phyloP scores from a whole-genome alignment of 2,113 vertebrate genomes.

The Platysternon megacephalum region DNA sequence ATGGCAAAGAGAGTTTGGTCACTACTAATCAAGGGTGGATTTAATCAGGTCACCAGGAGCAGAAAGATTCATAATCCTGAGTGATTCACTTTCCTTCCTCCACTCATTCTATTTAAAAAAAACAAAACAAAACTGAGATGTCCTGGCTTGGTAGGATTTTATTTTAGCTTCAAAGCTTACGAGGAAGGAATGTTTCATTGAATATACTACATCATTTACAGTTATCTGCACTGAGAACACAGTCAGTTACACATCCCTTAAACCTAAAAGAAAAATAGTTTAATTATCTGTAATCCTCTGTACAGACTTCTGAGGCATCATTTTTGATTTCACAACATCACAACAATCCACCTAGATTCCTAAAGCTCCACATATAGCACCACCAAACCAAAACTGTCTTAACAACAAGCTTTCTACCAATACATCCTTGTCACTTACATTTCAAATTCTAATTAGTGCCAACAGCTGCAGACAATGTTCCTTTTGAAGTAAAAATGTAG shows the following conservation, averaged over 20 bases:
- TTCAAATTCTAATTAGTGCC: conserved; percentile 12
- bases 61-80: background rate
- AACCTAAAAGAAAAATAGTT: background rate
- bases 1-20: background rate
- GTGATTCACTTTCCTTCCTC: background rate
- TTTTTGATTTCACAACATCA: conserved; percentile 3
- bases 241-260: background rate
- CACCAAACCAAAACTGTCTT: background rate
- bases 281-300: background rate
- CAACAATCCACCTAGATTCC: background rate
- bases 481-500: background rate
- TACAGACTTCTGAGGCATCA: background rate
- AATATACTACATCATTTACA: background rate
- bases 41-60: background rate
- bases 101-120: background rate
- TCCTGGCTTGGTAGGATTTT: background rate
- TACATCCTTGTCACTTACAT: background rate
- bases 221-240: background rate
- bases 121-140: background rate
- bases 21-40: background rate
- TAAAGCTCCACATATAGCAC: background rate
- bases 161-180: background rate
- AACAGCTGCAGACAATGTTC: background rate
- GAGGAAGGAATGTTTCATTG: background rate
- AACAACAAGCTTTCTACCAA: background rate